Base-by-base conservation (phyloP, 2,888 invertebrate genomes). In the Periphyllus acericola region DNA sequence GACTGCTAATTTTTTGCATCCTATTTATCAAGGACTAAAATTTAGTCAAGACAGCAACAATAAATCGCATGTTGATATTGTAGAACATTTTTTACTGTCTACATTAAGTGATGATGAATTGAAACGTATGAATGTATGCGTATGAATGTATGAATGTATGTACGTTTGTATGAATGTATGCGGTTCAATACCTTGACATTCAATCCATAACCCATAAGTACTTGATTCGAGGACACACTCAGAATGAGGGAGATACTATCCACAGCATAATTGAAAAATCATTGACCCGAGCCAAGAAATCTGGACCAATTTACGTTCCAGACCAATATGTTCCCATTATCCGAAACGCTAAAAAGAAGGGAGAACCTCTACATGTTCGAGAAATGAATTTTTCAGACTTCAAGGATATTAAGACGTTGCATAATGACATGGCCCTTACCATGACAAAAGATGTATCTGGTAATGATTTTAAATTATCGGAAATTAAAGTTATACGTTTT, bases 211-310 rank as follows among this genome's bases (percentile, higher is more conserved):
- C 60, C 60, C 60, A 89, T 75, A 89, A 89, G 36, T 89, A 87
- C 66, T 66, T 83, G 19, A 87, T 88, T 60, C 36, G 52, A 55
- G 89, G 83, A 21, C 87, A 89, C 66, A 89, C 87, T n/a, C 87
- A 89, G 34, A 89, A 89, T 74, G 88, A 89, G 75, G 89, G 87
- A 66, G 87, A 87, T 71, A 82, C 32, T 75, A 78, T 76, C 21
- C 89, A 89, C 80, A 46, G 80, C 29, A 46, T 75, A 46, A 89
- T 89, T 76, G 89, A 87, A 60, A 86, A 84, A 75, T 40, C 83
- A 68, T 72, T 81, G 40, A 82, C 82, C 52, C 40, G 76, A 74
- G 32, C 34, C 76, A 40, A 66, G 60, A 89, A 89, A 83, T 71
- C 83, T 9, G 72, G 75, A 21, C 82, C 89, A n/a, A 83, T 89